Percentiles rank a stretch among this genome's conserved stretches.
Evolutionary conservation across 2,113 vertebrate species (phyloP).

Genomic region (Carassius gibelio): DNA sequence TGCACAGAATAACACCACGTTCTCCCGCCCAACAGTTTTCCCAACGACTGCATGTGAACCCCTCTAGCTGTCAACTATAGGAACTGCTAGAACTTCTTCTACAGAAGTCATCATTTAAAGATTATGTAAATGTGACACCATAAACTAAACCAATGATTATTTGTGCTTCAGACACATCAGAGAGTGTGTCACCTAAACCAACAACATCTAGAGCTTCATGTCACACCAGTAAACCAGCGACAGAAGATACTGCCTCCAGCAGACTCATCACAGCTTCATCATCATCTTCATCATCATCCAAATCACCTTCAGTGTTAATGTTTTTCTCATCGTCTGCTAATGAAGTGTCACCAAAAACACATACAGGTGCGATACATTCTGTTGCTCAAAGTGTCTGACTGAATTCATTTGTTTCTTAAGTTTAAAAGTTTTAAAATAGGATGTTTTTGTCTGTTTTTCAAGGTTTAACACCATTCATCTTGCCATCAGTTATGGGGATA

Average conservation of each 20-base stretch:
- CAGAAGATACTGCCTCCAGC: not conserved
- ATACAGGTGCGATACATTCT: not conserved
- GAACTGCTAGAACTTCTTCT: too few species aligned
- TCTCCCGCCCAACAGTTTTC: too few species aligned
- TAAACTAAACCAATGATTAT: not conserved
- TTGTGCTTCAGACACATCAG: not conserved
- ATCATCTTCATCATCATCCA: not conserved
- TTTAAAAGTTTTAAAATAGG: not conserved
- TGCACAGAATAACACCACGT: too few species aligned
- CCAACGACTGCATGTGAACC: too few species aligned
- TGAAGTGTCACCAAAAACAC: not conserved
- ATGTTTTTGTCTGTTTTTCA: not conserved
- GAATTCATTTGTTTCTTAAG: not conserved
- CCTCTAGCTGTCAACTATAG: too few species aligned
- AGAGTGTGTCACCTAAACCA: not conserved
- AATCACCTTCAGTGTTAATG: not conserved
- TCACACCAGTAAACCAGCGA: not conserved
- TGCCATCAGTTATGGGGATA: not conserved
- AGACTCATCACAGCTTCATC: not conserved
- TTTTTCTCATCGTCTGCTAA: not conserved
- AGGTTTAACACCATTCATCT: not conserved
- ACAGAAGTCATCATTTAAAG: too few species aligned
- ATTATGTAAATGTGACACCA: not conserved
- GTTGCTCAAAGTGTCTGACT: not conserved
- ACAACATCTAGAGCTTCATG: not conserved